Evolutionary conservation across 2,888 invertebrate genomes (phyloP).

Genomic region (Conomelus anceps): DNA sequence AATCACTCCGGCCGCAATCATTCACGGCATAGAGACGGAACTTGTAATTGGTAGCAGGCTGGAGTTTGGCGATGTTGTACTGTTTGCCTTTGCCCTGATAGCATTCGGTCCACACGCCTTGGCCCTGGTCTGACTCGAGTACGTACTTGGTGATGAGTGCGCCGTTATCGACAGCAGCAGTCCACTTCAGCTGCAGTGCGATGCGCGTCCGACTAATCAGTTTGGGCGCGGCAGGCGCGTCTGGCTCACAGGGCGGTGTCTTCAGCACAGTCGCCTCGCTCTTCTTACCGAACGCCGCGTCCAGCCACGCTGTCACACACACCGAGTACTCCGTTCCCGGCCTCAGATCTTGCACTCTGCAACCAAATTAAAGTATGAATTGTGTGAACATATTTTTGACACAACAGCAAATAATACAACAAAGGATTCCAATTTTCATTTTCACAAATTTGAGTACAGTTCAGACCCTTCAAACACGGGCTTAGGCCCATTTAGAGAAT

Average conservation of each 20-base stretch:
- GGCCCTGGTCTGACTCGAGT: conserved; percentile 67
- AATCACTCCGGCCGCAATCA: conserved; percentile 66
- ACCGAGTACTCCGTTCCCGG: conserved; percentile 85
- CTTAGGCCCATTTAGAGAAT: no score
- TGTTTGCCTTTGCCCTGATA: conserved; percentile 67
- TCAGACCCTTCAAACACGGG: no score
- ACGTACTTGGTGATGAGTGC: conserved; percentile 67
- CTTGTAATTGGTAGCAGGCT: conserved; percentile 70
- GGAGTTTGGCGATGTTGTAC: conserved; percentile 65
- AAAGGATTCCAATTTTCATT: no score
- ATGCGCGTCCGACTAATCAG: conserved; percentile 63
- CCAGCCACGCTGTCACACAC: conserved; percentile 68
- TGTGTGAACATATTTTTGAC: background rate
- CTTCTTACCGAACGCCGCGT: conserved; percentile 61
- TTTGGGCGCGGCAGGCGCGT: conserved; percentile 63
- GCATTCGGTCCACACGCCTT: conserved; percentile 62
- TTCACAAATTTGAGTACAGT: no score
- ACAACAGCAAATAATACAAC: background rate
- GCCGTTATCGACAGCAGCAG: conserved; percentile 70
- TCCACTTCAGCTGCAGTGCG: conserved; percentile 63
- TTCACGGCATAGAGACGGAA: conserved; percentile 81
- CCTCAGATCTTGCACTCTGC: conserved; percentile 67
- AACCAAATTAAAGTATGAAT: conserved; percentile 16
- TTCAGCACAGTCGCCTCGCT: conserved; percentile 73
- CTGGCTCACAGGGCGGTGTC: conserved; percentile 76